Evolutionary conservation across 2,888 invertebrate species (phyloP), one percentile per base, ranked within the genome.

Genomic region (Euclidia mi): DNA sequence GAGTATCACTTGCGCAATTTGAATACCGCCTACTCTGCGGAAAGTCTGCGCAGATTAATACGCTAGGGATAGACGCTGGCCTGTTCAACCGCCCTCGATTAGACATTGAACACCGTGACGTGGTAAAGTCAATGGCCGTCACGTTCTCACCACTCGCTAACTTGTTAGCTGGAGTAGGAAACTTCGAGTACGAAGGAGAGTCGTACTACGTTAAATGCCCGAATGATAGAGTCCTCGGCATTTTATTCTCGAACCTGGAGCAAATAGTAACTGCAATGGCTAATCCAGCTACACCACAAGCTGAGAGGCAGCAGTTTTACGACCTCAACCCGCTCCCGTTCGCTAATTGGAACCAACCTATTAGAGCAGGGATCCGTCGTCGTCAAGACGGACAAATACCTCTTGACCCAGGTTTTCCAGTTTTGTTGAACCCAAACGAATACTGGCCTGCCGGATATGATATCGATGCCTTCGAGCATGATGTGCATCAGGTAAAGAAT

Each of bases 31-130:
- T 44, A 9, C 9, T 44, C 2, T 44, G 44, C 12, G 32, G 32
- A 1, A 32, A 18, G 6, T 0, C 34, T 0, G 4, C 44, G 0
- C 44, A 32, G 12, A n/a, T 43, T 0, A 43, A 43, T 15, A 43
- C 43, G 10, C 3, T 43, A 0, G 43, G 32, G 1, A 43, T 43
- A 9, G 43, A 43, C n/a, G 43, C 43, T 43, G 43, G 43, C 4
- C 3, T 32, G 17, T 43, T 43, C 2, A 2, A 11, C 18, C 43
- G 35, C 14, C 35, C 35, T 1, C 35, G 14, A 7, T 3, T 35
- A 2, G 11, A 7, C 7, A 35, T 35, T 35, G 35, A 35, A 35
- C n/a, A 35, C 4, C 35, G 35, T 7, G 35, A 35, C 35, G 35
- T 35, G 2, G 11, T 35, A 6, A 35, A 35, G 35, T 35, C 35